Conservation (phyloP, 2,888 invertebrate species). For the Cheilosia grossa region DNA sequence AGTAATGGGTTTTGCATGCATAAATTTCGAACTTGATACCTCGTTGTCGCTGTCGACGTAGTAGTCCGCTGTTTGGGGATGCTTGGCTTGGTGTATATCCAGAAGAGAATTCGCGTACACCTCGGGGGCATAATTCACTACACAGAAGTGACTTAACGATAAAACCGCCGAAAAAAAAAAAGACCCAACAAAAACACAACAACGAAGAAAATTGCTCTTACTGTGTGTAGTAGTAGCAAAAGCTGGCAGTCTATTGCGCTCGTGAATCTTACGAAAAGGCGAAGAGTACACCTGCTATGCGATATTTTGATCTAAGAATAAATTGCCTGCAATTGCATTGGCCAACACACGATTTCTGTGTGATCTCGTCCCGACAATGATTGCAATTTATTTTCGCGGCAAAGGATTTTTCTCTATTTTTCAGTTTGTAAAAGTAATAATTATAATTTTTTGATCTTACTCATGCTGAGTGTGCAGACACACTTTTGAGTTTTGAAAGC, state of each 20-base stretch:
- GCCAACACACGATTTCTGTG: constrained; percentile 34
- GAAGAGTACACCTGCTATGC: constrained; percentile 61
- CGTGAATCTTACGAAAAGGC: constrained; percentile 20
- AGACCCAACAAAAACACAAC: background rate
- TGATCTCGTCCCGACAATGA: constrained; percentile 60
- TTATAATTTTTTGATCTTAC: constrained; percentile 14
- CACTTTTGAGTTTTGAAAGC: background rate
- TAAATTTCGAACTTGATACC: constrained; percentile 69
- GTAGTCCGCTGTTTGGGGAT: constrained; percentile 11
- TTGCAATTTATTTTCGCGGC: constrained; percentile 58
- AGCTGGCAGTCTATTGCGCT: constrained; percentile 24
- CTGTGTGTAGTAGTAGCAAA: constrained; percentile 3
- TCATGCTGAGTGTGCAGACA: background rate
- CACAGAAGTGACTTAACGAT: constrained; percentile 53
- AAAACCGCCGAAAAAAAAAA: constrained; percentile 47
- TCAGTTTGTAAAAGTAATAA: constrained; percentile 33
- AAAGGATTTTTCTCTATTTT: constrained; percentile 1
- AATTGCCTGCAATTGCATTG: constrained; percentile 59
- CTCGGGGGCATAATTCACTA: constrained; percentile 56
- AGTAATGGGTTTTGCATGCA: constrained; percentile 72
- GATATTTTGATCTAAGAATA: constrained; percentile 70
- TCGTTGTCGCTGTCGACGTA: constrained; percentile 26
- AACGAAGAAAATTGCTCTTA: constrained; percentile 6
- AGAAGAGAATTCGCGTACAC: constrained; percentile 39
- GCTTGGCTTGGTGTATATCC: constrained; percentile 29